Evolutionary conservation across 2,888 invertebrate genomes (phyloP), one percentile per base, ranked within the genome.

Genomic region (Trichopria drosophilae): DNA sequence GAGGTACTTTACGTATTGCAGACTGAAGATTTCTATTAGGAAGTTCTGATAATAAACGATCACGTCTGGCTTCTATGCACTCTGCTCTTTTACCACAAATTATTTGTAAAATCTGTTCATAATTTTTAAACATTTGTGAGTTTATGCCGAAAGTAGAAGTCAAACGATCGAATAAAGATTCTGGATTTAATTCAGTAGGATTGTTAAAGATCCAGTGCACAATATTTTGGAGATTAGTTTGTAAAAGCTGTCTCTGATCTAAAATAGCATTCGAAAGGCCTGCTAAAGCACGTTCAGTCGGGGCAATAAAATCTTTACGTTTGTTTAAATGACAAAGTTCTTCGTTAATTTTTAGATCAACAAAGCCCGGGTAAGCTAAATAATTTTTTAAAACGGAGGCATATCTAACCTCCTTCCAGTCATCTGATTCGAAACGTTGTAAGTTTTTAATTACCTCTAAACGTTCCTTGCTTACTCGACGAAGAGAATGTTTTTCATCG

Each of bases 71-170:
- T 23, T 60, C 52, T 13, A 53, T 49, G 19, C 51, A 54, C 18
- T 54, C 53, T 1, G 54, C 56, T 39, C 58, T 37, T 20, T 60
- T 58, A 3, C 51, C 58, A 31, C 56, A 60, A 23, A 58, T 46
- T 4, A 55, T 49, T 36, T 55, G 55, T 4, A 57, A 37, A 5
- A 46, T 51, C 19, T 44, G 42, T 10, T 59, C 53, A 13, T 23
- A 51, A 19, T 54, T 51, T 23, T 52, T 57, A 18, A 39, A 43
- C 6, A 55, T 43, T 12, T 45, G 44, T 3, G 55, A 55, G 10
- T 29, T 28, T 9, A 36, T 4, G 5, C 47, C 53, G 34, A 57
- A 59, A 4, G 28, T 22, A 3, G 48, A 16, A 9, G 32, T 26
- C 1, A 56, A 35, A 26, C 34, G 44, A 10, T 49, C 54, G 10